Evolutionary conservation across 2,888 invertebrate genomes (phyloP).

Genomic region (Limenitis camilla): DNA sequence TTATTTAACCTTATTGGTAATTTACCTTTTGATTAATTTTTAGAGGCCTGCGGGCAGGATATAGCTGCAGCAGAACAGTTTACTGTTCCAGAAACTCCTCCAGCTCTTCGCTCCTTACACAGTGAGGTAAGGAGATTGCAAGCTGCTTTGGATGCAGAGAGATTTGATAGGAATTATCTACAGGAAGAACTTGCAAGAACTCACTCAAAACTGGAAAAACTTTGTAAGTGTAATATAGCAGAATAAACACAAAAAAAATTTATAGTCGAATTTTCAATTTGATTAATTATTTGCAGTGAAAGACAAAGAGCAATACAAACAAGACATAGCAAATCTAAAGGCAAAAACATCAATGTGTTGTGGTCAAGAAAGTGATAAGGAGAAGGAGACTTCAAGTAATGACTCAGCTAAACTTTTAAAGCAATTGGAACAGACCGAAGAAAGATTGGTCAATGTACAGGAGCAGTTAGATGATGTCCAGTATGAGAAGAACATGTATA

Average conservation of each 20-base stretch:
- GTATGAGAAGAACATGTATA: constrained; percentile 66
- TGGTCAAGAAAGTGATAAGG: constrained; percentile 39
- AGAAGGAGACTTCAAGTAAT: constrained; percentile 28
- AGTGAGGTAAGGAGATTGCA: constrained; percentile 69
- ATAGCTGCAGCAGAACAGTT: constrained; percentile 27
- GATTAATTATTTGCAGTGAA: constrained; percentile 41
- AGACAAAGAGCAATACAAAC: constrained; percentile 58
- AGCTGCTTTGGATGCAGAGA: constrained; percentile 75
- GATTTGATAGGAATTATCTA: constrained; percentile 76
- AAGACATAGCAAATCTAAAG: constrained; percentile 53
- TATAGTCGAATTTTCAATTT: too few species aligned
- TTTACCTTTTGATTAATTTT: constrained; percentile 18
- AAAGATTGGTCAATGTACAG: constrained; percentile 64
- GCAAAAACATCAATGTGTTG: constrained; percentile 54
- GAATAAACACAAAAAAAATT: too few species aligned
- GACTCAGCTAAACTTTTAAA: constrained; percentile 39
- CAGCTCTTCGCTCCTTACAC: constrained; percentile 55
- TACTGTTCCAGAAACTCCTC: constrained; percentile 53
- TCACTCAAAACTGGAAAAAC: constrained; percentile 66
- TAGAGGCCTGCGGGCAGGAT: constrained; percentile 57
- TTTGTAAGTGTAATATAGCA: constrained; percentile 56
- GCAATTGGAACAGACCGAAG: constrained; percentile 72
- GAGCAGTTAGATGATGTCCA: constrained; percentile 67
- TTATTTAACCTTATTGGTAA: not conserved
- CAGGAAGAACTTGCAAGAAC: constrained; percentile 75